Conservation (phyloP, 1,140 invertebrate species). For the Coptotermes formosanus region DNA sequence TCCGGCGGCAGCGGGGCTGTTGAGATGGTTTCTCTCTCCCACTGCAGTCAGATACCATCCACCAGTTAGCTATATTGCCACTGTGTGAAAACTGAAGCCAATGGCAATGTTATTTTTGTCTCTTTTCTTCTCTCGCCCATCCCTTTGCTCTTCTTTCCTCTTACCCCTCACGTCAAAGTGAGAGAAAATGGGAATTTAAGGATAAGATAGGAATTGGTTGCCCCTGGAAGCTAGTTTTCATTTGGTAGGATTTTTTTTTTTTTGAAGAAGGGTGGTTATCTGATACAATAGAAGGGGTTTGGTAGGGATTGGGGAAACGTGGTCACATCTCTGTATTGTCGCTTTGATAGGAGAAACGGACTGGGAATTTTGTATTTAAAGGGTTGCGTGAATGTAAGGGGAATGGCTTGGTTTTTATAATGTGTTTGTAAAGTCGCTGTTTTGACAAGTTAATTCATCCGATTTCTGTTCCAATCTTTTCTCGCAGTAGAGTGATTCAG, state of each 20-base stretch:
- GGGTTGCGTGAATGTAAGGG: background rate
- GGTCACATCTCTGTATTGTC: background rate
- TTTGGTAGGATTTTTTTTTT: slow-evolving; percentile 3
- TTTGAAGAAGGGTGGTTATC: background rate
- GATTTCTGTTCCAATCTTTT: background rate
- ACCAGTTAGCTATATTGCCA: slow-evolving; percentile 11
- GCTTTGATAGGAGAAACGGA: background rate
- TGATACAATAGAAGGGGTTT: slow-evolving; percentile 12
- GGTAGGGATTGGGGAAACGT: background rate
- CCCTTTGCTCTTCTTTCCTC: background rate
- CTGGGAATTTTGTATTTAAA: slow-evolving; percentile 11
- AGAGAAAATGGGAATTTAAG: slow-evolving; percentile 19
- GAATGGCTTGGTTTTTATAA: background rate
- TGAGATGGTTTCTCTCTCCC: slow-evolving; percentile 13
- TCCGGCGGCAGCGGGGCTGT: background rate
- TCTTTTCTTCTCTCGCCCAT: background rate
- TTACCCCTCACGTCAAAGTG: background rate
- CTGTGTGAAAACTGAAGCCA: slow-evolving; percentile 18
- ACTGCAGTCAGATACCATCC: slow-evolving; percentile 1
- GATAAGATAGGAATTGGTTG: slow-evolving; percentile 12
- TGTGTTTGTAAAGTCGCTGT: background rate
- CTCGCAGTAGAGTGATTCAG: background rate
- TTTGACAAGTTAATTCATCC: background rate
- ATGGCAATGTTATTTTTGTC: background rate
- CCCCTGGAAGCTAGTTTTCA: slow-evolving; percentile 5